Evolutionary conservation across 2,797 vertebrate species (phyloP), one percentile per base, ranked within the genome.

Genomic region (Rhinogobio ventralis): DNA sequence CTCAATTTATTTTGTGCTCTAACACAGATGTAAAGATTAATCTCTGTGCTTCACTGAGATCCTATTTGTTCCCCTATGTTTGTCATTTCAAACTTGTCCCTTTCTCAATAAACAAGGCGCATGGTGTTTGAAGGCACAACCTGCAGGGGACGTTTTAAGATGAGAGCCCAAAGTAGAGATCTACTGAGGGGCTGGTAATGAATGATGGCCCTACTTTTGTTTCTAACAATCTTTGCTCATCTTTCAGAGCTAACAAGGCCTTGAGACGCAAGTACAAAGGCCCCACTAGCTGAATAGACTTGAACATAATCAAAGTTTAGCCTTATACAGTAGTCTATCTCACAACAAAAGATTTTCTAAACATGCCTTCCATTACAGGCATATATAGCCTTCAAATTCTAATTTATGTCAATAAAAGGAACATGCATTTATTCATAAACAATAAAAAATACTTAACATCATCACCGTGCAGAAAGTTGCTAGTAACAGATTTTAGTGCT

Each of bases 161-260:
- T 85, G 55, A 57, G 81, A 64, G 60, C 14, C 60, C 30, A 25
- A 15, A 64, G 14, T 17, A 17, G 25, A 64, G 60, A 45, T 69
- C 60, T 64, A 79, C 76, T 64, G 82, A 82, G 74, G 57, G 77
- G 76, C 69, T 86, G 85, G 83, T 87, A 87, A 87, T 90, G 86
- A 90, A 86, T 49, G 84, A 87, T 86, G 84, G 87, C 82, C 67
- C 20, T 60, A n/a, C 79, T 85, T 87, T 83, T 74, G 87, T 84
- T 84, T 85, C 86, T 87, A 71, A 77, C 69, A 64, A 76, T 84
- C 42, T 57, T 49, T 33, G 69, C 79, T 28, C 67, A 7, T 62
- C 42, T 55, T 55, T 33, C 71, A 55, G n/a, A 73, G 64, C 55
- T 67, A 79, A 66, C 62, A 80, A 83, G 76, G 30, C 66, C 49